phyloP scores from a whole-genome alignment of 1,140 invertebrate species.

The Pantala flavescens region DNA sequence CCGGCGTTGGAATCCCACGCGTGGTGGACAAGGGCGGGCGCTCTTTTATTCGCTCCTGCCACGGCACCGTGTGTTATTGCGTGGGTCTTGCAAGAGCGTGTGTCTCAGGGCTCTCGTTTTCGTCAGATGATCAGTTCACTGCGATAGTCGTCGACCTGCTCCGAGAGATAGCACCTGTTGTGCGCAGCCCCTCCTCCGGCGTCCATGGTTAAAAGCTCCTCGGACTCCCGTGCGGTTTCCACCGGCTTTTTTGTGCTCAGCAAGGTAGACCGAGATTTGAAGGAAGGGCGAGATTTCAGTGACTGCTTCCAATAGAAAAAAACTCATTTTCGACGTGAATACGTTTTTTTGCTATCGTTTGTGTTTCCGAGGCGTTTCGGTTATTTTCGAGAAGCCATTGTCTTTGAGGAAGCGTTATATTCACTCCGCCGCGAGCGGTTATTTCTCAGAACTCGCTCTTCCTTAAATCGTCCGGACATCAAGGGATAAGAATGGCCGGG shows the following conservation, averaged over 20 bases:
- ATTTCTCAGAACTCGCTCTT: too few relatives aligned
- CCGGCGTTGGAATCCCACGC: not conserved
- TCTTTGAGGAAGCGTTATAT: too few relatives aligned
- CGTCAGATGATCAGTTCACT: not conserved
- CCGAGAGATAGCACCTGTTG: not conserved
- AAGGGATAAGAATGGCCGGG: too few relatives aligned
- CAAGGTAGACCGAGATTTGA: not conserved
- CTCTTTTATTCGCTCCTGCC: slow-evolving; percentile 1
- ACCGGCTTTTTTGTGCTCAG: not conserved
- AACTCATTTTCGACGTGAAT: too few relatives aligned
- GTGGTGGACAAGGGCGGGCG: slow-evolving; percentile 4
- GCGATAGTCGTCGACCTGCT: not conserved
- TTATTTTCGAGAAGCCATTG: too few relatives aligned
- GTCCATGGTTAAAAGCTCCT: not conserved
- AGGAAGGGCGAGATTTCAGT: not conserved
- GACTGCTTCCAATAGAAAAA: not conserved
- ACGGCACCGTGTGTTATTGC: not conserved
- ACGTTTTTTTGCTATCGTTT: too few relatives aligned
- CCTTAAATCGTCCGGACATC: too few relatives aligned
- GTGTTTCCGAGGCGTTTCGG: too few relatives aligned
- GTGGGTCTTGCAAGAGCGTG: not conserved
- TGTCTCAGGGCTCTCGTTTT: not conserved
- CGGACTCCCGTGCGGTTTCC: not conserved
- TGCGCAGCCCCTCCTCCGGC: not conserved
- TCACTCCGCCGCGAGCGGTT: too few relatives aligned